Percentiles rank a stretch among this genome's conserved stretches.
These are phyloP conservation scores for Ammodytes marinus DNA, from an alignment of 2,113 vertebrate species.

Conservation along the genomic window DNA sequence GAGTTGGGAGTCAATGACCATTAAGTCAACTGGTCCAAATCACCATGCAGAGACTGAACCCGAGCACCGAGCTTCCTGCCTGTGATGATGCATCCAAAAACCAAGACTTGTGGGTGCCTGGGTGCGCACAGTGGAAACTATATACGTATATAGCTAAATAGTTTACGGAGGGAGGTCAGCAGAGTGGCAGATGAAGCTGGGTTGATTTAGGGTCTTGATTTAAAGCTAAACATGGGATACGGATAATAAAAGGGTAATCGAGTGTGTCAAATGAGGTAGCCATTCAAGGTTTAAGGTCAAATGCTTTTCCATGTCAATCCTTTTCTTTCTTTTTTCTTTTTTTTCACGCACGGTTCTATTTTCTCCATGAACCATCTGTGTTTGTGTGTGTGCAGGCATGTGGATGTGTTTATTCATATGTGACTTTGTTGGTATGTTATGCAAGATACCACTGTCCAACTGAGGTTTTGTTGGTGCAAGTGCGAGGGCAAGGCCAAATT, in stretches of 20 bases:
- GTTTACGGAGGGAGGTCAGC: not conserved
- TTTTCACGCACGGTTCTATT: constrained; percentile 12
- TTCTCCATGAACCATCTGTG: constrained; percentile 25
- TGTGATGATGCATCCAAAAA: constrained; percentile 50
- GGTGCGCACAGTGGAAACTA: constrained; percentile 3
- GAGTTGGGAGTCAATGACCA: constrained; percentile 76
- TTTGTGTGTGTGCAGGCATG: constrained; percentile 36
- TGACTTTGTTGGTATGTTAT: constrained; percentile 61
- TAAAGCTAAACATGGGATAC: not conserved
- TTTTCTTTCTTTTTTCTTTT: not conserved
- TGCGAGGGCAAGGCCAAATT: constrained; percentile 78
- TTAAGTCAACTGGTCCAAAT: constrained; percentile 65
- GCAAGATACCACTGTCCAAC: constrained; percentile 62
- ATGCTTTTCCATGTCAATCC: too few relatives aligned
- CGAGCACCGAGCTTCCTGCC: constrained; percentile 63
- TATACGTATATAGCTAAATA: constrained; percentile 1
- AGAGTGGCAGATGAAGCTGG: not conserved
- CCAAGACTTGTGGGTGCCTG: constrained; percentile 16
- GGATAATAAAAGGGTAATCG: not conserved
- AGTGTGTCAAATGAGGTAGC: not conserved
- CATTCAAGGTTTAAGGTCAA: not conserved
- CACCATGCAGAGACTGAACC: constrained; percentile 48
- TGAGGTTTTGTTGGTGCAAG: constrained; percentile 70
- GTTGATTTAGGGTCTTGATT: not conserved
- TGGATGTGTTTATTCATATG: constrained; percentile 56